Evolutionary conservation across 2,797 vertebrate genomes (phyloP).

Genomic region (Trichosurus vulpecula): DNA sequence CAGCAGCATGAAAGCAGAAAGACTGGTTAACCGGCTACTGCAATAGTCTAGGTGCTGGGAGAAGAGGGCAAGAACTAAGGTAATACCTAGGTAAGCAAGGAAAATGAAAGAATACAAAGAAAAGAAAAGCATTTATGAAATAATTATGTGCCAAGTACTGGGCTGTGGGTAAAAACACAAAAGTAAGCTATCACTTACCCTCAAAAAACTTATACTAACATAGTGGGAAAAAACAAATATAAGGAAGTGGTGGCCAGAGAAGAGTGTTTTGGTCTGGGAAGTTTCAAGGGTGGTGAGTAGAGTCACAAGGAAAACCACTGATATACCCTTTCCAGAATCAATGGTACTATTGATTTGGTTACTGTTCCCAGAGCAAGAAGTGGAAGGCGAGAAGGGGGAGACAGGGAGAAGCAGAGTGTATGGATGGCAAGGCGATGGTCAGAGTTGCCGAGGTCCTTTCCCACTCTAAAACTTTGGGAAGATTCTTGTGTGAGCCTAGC

Average conservation of each 20-base stretch:
- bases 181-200: neutral
- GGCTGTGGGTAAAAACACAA: neutral
- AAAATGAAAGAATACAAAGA: neutral
- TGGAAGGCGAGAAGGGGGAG: neutral
- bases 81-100: neutral
- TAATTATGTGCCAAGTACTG: neutral
- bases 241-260: neutral
- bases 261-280: neutral
- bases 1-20: neutral
- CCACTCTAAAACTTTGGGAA: neutral
- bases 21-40: neutral
- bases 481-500: neutral
- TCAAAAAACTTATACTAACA: neutral
- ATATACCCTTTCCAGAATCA: neutral
- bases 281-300: neutral
- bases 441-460: neutral
- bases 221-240: neutral
- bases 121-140: neutral
- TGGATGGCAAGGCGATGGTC: neutral
- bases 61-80: neutral
- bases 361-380: neutral
- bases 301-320: neutral
- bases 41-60: neutral
- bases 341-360: neutral
- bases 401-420: neutral